Percentiles rank a stretch among this genome's conserved stretches.
Evolutionary conservation across 2,888 invertebrate species (phyloP).

Genomic region (Dasypolia templi): DNA sequence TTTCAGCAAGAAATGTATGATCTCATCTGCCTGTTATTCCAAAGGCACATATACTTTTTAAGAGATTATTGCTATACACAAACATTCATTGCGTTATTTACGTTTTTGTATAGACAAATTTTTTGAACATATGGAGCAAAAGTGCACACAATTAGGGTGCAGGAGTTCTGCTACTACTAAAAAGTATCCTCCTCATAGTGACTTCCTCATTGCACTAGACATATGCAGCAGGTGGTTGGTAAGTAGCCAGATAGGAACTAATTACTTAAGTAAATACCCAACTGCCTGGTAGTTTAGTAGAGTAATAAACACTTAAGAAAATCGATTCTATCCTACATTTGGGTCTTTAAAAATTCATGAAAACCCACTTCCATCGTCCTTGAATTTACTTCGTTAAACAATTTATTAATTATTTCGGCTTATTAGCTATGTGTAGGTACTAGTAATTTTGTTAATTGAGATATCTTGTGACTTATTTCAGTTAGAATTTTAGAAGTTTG

Average conservation of each 20-base stretch:
- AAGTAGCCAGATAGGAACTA: constrained; percentile 16
- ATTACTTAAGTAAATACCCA: constrained; percentile 25
- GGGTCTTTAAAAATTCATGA: constrained; percentile 42
- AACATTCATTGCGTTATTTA: no score
- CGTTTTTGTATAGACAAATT: no score
- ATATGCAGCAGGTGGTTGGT: constrained; percentile 20
- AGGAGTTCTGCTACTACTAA: neutral
- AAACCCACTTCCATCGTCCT: constrained; percentile 34
- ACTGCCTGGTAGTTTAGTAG: constrained; percentile 3
- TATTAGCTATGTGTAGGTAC: constrained; percentile 24
- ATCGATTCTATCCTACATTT: constrained; percentile 31
- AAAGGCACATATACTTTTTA: neutral
- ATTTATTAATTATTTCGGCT: constrained; percentile 38
- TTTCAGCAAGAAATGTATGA: neutral
- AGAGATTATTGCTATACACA: neutral
- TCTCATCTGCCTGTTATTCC: neutral
- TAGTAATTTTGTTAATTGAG: constrained; percentile 44
- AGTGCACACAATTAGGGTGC: no score
- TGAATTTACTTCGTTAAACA: constrained; percentile 29
- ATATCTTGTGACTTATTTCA: constrained; percentile 29
- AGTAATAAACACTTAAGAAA: constrained; percentile 32
- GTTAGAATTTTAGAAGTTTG: constrained; percentile 42
- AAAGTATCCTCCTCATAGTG: neutral
- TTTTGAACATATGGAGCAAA: no score
- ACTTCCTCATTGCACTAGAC: neutral